Evolutionary conservation across 2,888 invertebrate species (phyloP), one percentile per base, ranked within the genome.

Genomic region (Troglohyphantes excavatus): DNA sequence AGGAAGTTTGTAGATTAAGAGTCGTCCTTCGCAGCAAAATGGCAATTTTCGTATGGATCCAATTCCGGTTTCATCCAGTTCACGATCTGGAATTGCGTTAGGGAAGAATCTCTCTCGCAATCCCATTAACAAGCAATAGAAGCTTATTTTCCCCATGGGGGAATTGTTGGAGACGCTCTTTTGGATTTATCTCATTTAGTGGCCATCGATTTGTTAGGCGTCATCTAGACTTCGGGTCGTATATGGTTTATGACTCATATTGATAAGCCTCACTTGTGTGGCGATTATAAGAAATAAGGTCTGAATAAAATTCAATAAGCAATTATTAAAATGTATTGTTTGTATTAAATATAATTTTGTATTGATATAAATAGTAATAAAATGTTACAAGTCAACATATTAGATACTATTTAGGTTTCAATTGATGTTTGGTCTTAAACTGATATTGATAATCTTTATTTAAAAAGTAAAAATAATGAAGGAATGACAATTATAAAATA

Each of bases 11-110:
- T 23, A 43, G 65, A 78, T 78, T 78, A 78, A 78, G 63, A 65
- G 78, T 65, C 78, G 63, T 78, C 78, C 63, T 63, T 39, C 78
- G 39, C 9, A 43, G 78, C 78, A 78, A 78, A 81, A 67, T 68
- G 53, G 68, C 68, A 63, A 68, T 81, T 81, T 81, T 81, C 81
- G 43, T 65, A 46, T 53, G 33, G 67, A 81, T 81, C 81, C 53
- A 81, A 81, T 68, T 81, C 81, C 53, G 27, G 72, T 53, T 79
- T 68, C 63, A 79, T 79, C 67, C 27, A 79, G n/a, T 82, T 61
- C 82, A 82, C 70, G 82, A 82, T 82, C 82, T 29, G 61, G 72
- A 82, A 82, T 82, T 39, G 72, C 61, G 72, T 82, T 82, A 72
- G 39, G 39, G 29, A 29, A 29, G 26, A 33, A 68, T 82, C 59